Percentiles rank a stretch among this genome's conserved stretches.
phyloP scores from a whole-genome alignment of 2,797 vertebrate genomes.

The Phylloscopus collybita region DNA sequence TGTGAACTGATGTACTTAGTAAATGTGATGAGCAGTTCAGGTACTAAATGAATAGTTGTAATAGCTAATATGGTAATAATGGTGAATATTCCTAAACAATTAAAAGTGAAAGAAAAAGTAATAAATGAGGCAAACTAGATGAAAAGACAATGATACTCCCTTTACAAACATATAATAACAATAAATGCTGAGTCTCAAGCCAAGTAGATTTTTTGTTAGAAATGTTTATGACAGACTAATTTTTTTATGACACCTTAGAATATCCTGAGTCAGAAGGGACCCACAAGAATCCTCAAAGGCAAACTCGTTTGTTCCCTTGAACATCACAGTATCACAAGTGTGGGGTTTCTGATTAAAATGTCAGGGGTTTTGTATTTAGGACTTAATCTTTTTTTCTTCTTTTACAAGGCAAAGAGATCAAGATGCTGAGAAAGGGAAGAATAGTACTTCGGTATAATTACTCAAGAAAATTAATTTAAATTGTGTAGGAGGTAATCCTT shows the following conservation, averaged over 20 bases:
- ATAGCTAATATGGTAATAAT: background rate
- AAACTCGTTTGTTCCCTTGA: background rate
- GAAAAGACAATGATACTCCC: background rate
- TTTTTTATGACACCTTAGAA: background rate
- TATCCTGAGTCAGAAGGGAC: background rate
- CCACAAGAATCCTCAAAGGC: background rate
- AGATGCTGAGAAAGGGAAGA: background rate
- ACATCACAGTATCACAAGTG: background rate
- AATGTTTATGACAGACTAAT: background rate
- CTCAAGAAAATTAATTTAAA: constrained; percentile 34
- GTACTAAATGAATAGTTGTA: background rate
- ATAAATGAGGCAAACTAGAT: background rate
- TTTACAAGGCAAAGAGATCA: background rate
- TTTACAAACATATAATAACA: background rate
- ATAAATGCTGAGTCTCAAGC: background rate
- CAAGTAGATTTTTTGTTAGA: background rate
- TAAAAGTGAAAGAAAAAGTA: background rate
- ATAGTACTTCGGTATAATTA: background rate
- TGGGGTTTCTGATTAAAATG: constrained; percentile 7
- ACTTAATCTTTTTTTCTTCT: background rate
- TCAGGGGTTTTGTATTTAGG: background rate
- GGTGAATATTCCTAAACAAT: background rate
- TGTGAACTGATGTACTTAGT: background rate
- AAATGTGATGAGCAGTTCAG: background rate
- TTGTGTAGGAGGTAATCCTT: background rate